Conservation (phyloP, 2,888 invertebrate genomes). For the Drosophila nr. perissopoda region DNA sequence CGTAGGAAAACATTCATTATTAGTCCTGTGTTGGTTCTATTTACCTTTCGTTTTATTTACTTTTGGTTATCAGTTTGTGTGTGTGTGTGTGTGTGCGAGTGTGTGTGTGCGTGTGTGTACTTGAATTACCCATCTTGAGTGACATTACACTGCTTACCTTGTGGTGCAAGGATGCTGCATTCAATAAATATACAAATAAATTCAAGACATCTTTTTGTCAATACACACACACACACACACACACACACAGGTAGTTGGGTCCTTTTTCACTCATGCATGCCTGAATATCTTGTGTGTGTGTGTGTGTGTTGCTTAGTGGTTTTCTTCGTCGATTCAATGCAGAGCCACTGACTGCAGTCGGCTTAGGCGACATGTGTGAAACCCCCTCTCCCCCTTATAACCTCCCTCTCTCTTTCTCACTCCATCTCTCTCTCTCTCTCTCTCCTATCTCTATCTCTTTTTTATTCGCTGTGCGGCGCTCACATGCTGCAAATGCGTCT, state of each 20-base stretch:
- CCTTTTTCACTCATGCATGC: conserved; percentile 19
- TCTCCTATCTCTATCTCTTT: background rate
- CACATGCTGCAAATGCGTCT: conserved; percentile 63
- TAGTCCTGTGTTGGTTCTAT: background rate
- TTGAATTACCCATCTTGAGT: conserved; percentile 19
- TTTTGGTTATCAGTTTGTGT: background rate
- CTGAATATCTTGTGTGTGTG: conserved; percentile 21
- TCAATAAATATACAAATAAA: conserved; percentile 52
- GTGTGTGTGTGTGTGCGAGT: background rate
- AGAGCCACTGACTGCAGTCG: conserved; percentile 54
- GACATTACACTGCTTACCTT: conserved; percentile 35
- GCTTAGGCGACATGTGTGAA: conserved; percentile 52
- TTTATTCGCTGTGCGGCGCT: background rate
- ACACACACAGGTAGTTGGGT: conserved; percentile 5
- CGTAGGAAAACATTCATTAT: background rate
- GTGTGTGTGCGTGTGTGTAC: background rate
- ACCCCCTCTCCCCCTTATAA: no score
- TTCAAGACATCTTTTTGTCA: conserved; percentile 46
- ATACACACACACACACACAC: conserved; percentile 13
- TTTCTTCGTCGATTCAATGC: conserved; percentile 29
- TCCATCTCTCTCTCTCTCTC: background rate
- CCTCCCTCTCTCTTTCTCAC: background rate
- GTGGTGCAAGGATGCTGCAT: conserved; percentile 13
- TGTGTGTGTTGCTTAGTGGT: conserved; percentile 13
- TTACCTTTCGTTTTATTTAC: conserved; percentile 8